Evolutionary conservation across 2,888 invertebrate species (phyloP).

Genomic region (Caradrina kadenii): DNA sequence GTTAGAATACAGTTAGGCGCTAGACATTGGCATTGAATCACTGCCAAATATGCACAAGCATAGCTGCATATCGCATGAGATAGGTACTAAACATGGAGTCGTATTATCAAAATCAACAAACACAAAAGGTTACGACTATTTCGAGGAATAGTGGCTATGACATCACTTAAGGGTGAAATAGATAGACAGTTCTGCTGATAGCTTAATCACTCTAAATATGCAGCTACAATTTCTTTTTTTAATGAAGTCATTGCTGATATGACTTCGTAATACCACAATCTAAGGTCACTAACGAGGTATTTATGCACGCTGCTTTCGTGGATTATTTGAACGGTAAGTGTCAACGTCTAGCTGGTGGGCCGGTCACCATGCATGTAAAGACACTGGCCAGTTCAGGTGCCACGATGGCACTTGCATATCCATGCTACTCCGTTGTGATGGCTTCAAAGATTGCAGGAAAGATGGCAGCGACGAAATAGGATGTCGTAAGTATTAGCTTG

Average conservation of each 20-base stretch:
- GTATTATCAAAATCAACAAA: background rate
- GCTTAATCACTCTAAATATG: background rate
- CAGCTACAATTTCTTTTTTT: background rate
- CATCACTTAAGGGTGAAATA: too few relatives aligned
- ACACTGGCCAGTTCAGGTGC: constrained; percentile 92
- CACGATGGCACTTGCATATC: constrained; percentile 94
- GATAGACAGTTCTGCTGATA: too few relatives aligned
- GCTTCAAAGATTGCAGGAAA: constrained; percentile 92
- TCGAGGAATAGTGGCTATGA: too few relatives aligned
- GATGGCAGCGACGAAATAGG: constrained; percentile 92
- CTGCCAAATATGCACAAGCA: constrained; percentile 8
- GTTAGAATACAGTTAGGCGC: background rate
- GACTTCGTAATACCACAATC: constrained; percentile 10
- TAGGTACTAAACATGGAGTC: background rate
- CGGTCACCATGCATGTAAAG: constrained; percentile 81
- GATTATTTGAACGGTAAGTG: constrained; percentile 80
- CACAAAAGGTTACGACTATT: too few relatives aligned
- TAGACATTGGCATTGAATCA: background rate
- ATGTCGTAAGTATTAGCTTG: constrained; percentile 90
- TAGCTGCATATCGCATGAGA: constrained; percentile 4
- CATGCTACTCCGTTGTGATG: constrained; percentile 93
- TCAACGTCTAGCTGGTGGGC: constrained; percentile 76
- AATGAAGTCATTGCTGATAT: background rate
- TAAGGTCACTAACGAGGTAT: constrained; percentile 43
- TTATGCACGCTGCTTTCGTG: constrained; percentile 77